Evolutionary conservation across 2,797 vertebrate genomes (phyloP).

Genomic region (Jordanella pulchra): DNA sequence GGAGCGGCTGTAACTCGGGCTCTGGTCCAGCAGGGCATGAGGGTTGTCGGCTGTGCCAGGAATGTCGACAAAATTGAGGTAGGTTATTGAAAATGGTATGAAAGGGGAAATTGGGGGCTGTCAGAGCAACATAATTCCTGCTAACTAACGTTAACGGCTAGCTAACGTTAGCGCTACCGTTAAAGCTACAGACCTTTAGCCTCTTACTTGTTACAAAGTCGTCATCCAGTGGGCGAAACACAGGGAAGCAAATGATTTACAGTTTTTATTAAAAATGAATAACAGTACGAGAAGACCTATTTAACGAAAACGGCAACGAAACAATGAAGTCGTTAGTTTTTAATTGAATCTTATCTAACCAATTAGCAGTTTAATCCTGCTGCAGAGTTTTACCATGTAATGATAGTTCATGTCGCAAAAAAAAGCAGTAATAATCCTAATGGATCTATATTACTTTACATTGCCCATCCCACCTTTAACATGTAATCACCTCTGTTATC

Average conservation of each 20-base stretch:
- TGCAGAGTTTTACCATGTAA: neutral
- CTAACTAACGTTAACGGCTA: conserved; percentile 49
- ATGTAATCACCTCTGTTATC: neutral
- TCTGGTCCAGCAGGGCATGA: conserved; percentile 92
- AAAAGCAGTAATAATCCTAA: neutral
- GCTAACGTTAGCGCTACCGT: conserved; percentile 63
- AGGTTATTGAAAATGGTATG: conserved; percentile 20
- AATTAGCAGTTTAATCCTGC: neutral
- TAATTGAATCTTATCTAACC: neutral
- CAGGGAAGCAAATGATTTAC: neutral
- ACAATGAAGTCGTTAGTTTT: neutral
- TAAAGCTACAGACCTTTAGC: conserved; percentile 40
- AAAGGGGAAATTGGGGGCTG: neutral
- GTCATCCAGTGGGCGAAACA: neutral
- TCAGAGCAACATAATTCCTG: conserved; percentile 38
- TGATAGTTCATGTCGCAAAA: neutral
- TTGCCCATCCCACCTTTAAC: neutral
- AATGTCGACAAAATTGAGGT: conserved; percentile 94
- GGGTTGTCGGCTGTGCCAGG: conserved; percentile 92
- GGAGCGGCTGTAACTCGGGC: conserved; percentile 91
- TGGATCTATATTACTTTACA: neutral
- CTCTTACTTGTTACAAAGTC: neutral
- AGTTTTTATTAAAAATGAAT: neutral
- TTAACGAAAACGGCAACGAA: neutral
- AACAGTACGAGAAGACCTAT: neutral